Percentiles rank a stretch among this genome's conserved stretches.
These are phyloP conservation scores for Phalacrocorax aristotelis DNA, from an alignment of 2,113 vertebrate species.

Conservation along the genomic window DNA sequence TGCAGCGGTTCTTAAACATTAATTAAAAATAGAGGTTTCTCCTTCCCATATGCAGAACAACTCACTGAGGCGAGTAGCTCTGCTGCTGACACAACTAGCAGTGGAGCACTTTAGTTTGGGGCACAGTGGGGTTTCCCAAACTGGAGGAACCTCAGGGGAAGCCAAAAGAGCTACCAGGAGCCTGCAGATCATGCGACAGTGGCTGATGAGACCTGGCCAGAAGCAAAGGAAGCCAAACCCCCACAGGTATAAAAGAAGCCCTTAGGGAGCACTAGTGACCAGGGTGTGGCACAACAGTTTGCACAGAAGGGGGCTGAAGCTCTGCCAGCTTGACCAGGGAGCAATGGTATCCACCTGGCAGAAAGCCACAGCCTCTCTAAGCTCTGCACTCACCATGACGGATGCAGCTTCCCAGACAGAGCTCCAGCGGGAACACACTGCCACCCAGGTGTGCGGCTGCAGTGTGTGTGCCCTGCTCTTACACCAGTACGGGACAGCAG, in stretches of 20 bases:
- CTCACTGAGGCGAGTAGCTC: background rate
- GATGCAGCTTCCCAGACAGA: background rate
- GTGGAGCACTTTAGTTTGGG: background rate
- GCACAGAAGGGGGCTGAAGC: background rate
- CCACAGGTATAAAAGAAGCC: background rate
- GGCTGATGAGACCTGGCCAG: background rate
- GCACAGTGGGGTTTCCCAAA: background rate
- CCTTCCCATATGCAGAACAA: background rate
- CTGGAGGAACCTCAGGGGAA: background rate
- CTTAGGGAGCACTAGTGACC: background rate
- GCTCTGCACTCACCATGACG: background rate
- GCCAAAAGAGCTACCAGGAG: background rate
- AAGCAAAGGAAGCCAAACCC: background rate
- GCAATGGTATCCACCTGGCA: background rate
- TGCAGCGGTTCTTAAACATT: background rate
- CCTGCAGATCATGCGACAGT: accelerated
- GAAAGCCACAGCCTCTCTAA: background rate
- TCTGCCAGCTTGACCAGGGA: background rate
- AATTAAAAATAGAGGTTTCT: background rate
- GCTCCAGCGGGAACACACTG: background rate
- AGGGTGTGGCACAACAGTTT: too few species aligned
- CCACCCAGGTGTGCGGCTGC: too few species aligned
- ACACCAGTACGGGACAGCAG: background rate
- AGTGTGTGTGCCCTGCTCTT: background rate
- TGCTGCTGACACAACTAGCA: accelerated